Evolutionary conservation across 2,113 vertebrate genomes (phyloP).

Genomic region (Amazona guildingii): DNA sequence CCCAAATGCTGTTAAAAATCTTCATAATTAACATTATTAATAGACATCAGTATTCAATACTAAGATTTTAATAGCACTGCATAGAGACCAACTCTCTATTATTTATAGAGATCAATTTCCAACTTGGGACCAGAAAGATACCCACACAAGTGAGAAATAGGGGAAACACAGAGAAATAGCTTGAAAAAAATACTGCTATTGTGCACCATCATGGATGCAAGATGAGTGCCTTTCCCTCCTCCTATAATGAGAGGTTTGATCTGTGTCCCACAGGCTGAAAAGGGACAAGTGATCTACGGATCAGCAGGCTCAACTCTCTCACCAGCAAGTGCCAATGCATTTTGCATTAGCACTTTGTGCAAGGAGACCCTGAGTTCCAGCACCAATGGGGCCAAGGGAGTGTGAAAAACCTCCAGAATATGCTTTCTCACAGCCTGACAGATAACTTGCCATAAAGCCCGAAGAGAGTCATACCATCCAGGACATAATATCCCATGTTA

Average conservation of each 20-base stretch:
- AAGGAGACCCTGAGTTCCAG: neutral
- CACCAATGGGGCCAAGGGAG: neutral
- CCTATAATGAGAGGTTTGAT: neutral
- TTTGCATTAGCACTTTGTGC: constrained; percentile 61
- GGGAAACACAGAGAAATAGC: neutral
- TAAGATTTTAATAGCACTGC: neutral
- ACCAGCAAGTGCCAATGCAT: constrained; percentile 42
- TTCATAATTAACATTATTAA: neutral
- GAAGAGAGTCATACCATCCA: neutral
- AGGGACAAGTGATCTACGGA: neutral
- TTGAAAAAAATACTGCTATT: neutral
- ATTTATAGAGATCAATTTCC: neutral
- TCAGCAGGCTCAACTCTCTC: neutral
- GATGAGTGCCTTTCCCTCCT: neutral
- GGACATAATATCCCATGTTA: neutral
- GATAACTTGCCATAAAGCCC: neutral
- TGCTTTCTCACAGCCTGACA: constrained; percentile 5
- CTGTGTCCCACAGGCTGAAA: neutral
- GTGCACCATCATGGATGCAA: neutral
- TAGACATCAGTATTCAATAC: neutral
- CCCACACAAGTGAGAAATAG: neutral
- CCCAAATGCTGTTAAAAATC: neutral
- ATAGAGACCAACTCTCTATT: neutral
- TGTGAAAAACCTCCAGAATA: constrained; percentile 50
- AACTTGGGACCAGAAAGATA: neutral